phyloP scores from a whole-genome alignment of 1,140 invertebrate genomes.

The Meloidogyne chitwoodi region DNA sequence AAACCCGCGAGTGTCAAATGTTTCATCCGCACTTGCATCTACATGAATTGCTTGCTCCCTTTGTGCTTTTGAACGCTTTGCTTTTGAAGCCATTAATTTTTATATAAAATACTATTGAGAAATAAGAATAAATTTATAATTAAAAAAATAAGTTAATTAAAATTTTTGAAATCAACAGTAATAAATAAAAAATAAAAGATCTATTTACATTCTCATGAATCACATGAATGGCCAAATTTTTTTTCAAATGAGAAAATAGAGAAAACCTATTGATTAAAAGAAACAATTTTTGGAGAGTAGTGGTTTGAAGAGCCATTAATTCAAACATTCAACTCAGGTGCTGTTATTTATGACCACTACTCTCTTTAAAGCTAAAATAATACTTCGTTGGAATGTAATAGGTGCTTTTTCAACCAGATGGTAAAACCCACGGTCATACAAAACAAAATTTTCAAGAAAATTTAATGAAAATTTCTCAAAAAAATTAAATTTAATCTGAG shows the following conservation, averaged over 20 bases:
- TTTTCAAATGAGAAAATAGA: background rate
- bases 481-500: too few relatives aligned
- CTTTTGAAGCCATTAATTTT: constrained; percentile 11
- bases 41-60: constrained; percentile 14
- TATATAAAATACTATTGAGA: background rate
- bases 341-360: too few relatives aligned
- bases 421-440: too few relatives aligned
- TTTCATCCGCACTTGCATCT: constrained; percentile 24
- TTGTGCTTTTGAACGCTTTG: background rate
- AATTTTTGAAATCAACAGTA: background rate
- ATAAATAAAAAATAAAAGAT: background rate
- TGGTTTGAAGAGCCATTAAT: too few relatives aligned
- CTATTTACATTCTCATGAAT: background rate
- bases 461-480: too few relatives aligned
- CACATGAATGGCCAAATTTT: background rate
- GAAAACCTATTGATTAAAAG: background rate
- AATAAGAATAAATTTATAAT: background rate
- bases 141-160: background rate
- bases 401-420: too few relatives aligned
- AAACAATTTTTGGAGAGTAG: background rate
- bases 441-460: too few relatives aligned
- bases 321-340: too few relatives aligned
- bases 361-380: too few relatives aligned
- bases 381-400: too few relatives aligned
- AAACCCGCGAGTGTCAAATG: constrained; percentile 10